Base-by-base conservation (phyloP, 1,140 invertebrate genomes). In the Drosophila simulans region DNA sequence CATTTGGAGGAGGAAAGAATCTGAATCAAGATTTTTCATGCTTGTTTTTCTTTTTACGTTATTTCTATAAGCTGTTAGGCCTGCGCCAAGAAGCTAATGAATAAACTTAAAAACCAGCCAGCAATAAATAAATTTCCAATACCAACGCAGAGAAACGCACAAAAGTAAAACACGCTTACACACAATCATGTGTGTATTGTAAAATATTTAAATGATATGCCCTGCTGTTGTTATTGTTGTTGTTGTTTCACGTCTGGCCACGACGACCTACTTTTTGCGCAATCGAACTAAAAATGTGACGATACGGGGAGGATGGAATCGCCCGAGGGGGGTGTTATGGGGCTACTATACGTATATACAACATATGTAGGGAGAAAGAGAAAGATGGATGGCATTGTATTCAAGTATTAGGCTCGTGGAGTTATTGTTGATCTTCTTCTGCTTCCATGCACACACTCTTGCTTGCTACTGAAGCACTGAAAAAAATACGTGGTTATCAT, bases 201-300 rank as follows among this genome's bases (percentile, higher is more conserved):
- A 79, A 83, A 86, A 69, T 83, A 86, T 86, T 89, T 86, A 88
- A 86, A 86, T 86, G 69, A 79, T 83, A 88, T 83, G 75, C 84
- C 62, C 22, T 62, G 68, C 65, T 81, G 51, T 48, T 78, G 22
- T 55, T 71, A 7, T 62, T 68, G 15, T 68, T 57, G 45, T 65
- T 64, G 71, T 51, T 59, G 35, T 53, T 58, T 31, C 56, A 76
- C 62, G 82, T 86, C 82, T 86, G 83, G 84, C 83, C 83, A 58
- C 78, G 63, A 69, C 83, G 83, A 86, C 83, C 83, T 86, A 86
- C 83, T 88, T 86, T 83, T 89, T 86, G 83, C 83, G 83, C 79
- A 88, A 86, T 83, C 83, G 83, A 86, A 88, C 83, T 79, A 77
- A 81, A 77, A 88, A 63, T 65, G 66, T 88, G 83, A 79, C 25